These are phyloP conservation scores for Neotragus pygmaeus DNA, from an alignment of 2,113 vertebrate species.

Conservation along the genomic window DNA sequence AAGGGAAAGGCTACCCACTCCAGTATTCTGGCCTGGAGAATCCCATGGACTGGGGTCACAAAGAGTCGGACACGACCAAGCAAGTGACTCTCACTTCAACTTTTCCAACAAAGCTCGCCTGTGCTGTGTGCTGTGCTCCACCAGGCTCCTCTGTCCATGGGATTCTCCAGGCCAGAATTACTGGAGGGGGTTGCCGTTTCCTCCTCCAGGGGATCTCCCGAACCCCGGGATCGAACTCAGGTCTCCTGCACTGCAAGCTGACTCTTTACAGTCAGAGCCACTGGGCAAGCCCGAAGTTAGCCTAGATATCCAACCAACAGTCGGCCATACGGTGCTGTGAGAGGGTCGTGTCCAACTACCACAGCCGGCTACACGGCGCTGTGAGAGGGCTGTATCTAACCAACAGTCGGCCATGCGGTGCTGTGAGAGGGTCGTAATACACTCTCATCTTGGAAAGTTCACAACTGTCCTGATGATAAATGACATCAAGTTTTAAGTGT, in stretches of 20 bases:
- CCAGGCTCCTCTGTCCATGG: neutral
- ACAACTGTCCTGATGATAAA: too few relatives aligned
- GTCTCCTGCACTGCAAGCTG: neutral
- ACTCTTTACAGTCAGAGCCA: neutral
- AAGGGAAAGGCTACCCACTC: neutral
- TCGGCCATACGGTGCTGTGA: too few relatives aligned
- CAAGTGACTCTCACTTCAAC: neutral
- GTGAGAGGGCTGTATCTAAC: too few relatives aligned
- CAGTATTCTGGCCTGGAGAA: neutral
- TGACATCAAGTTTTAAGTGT: too few relatives aligned
- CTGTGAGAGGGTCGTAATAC: too few relatives aligned
- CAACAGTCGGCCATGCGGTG: too few relatives aligned
- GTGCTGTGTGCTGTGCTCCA: rapidly evolving
- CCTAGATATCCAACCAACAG: neutral
- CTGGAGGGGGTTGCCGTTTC: neutral
- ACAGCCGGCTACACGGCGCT: too few relatives aligned
- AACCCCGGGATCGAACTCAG: neutral
- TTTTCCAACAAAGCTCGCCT: neutral
- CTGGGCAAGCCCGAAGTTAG: neutral
- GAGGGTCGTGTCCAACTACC: too few relatives aligned
- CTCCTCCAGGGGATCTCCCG: neutral
- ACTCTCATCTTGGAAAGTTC: too few relatives aligned
- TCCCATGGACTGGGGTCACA: neutral
- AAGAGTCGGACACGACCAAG: neutral
- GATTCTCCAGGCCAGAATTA: neutral